Evolutionary conservation across 2,888 invertebrate species (phyloP), one percentile per base, ranked within the genome.

Genomic region (Drosophila phalerata): DNA sequence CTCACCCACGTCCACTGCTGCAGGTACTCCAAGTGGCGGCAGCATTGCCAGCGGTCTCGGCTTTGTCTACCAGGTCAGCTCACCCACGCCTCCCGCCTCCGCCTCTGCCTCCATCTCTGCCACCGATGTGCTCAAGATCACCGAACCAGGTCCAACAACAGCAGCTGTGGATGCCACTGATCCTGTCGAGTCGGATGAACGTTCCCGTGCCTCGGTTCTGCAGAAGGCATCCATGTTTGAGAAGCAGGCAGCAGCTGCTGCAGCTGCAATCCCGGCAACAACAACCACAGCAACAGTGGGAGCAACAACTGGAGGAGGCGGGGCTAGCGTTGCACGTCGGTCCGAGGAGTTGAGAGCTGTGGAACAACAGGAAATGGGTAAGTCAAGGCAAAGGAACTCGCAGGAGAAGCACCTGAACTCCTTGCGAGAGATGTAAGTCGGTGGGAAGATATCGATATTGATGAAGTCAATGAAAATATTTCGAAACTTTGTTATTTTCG

Each of bases 151-250:
- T 25, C 38, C 55, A 9, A 32, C 61, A 11, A 9, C 58, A 11
- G 53, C 19, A 11, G 57, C 15, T 2, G 11, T 42, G 4, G 65
- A 53, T 11, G 38, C 17, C 25, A 37, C 19, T 1, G 69, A 58
- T 1, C 32, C 66, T 15, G 76, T 77, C 1, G 92, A 91, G 66
- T 82, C 90, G 58, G 93, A 93, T 71, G 92, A 92, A 49, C 91
- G 91, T 55, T 91, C 92, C 4, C 89, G 91, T 22, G 93, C 92
- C 51, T 93, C 93, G 1, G 93, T 93, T 15, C 73, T 93, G 51
- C 93, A 93, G 67, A 93, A 93, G 82, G 92, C 92, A 22, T 93
- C 93, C 25, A 92, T 93, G 92, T 93, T 93, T 77, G 93, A 93
- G 77, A 91, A 91, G 75, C 90, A 91, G 76, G 91, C 93, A 34